Conservation (phyloP, 2,888 invertebrate species). For the Synergus japonicus region DNA sequence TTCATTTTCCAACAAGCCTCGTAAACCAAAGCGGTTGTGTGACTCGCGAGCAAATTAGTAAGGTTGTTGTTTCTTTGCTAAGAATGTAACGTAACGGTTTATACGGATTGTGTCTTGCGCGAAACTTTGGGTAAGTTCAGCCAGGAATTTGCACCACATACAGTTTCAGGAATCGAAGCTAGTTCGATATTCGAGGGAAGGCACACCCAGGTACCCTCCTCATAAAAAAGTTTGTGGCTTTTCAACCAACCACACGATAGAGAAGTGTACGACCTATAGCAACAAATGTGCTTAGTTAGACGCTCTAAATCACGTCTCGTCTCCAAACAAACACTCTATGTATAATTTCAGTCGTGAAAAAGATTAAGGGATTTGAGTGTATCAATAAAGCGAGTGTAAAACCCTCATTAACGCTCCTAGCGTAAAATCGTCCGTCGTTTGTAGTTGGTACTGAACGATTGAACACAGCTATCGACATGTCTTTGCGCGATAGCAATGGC, state of each 20-base stretch:
- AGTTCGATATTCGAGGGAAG: conserved; percentile 47
- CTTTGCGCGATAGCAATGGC: conserved; percentile 9
- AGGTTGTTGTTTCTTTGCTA: conserved; percentile 30
- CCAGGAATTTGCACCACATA: conserved; percentile 45
- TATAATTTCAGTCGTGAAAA: background rate
- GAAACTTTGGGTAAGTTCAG: conserved; percentile 47
- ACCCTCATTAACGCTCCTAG: conserved; percentile 40
- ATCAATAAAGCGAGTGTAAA: background rate
- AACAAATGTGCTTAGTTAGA: background rate
- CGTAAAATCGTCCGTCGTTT: conserved; percentile 45
- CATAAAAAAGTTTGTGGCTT: conserved; percentile 43
- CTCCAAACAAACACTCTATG: background rate
- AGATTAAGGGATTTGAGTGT: background rate
- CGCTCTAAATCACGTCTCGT: background rate
- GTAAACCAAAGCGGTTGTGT: conserved; percentile 30
- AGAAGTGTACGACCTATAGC: background rate
- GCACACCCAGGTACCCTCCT: conserved; percentile 48
- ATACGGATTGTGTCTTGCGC: conserved; percentile 47
- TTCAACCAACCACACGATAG: conserved; percentile 40
- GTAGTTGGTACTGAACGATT: background rate
- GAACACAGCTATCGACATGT: background rate
- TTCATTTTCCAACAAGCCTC: conserved; percentile 26
- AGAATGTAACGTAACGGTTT: conserved; percentile 44
- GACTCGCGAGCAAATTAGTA: conserved; percentile 39
- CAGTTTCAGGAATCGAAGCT: conserved; percentile 47